phyloP scores from a whole-genome alignment of 2,888 invertebrate species.

The Andrena flavipes region DNA sequence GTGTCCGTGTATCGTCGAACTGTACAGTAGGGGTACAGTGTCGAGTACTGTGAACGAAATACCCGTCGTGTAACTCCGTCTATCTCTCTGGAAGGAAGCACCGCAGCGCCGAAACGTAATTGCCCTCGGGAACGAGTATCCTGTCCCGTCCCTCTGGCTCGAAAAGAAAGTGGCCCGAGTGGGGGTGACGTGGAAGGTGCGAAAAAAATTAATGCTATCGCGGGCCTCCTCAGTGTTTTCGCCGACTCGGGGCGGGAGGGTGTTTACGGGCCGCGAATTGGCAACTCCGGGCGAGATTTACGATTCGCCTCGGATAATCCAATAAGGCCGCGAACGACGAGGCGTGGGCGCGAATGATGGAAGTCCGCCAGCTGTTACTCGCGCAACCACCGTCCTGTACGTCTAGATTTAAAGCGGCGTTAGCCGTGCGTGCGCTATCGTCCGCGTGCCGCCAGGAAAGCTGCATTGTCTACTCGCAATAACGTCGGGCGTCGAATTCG shows the following conservation, averaged over 20 bases:
- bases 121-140: neutral
- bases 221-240: neutral
- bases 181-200: neutral
- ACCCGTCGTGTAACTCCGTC: neutral
- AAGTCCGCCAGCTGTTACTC: constrained; percentile 63
- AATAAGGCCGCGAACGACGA: constrained; percentile 66
- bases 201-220: constrained; percentile 9
- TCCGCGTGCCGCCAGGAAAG: constrained; percentile 22
- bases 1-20: neutral
- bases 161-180: neutral
- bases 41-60: no score
- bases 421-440: constrained; percentile 48
- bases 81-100: no score
- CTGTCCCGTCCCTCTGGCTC: no score
- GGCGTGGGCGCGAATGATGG: constrained; percentile 65
- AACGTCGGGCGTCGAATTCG: constrained; percentile 57
- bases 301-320: constrained; percentile 68
- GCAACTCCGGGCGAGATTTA: constrained; percentile 68
- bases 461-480: constrained; percentile 44
- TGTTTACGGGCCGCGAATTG: constrained; percentile 58
- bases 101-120: neutral
- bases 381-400: constrained; percentile 22
- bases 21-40: no score
- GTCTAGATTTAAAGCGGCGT: constrained; percentile 5
- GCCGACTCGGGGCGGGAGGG: constrained; percentile 8